Evolutionary conservation across 64 coral and sea anemone genomes (phyloP).

Genomic region (Astreopora myriophthalma): DNA sequence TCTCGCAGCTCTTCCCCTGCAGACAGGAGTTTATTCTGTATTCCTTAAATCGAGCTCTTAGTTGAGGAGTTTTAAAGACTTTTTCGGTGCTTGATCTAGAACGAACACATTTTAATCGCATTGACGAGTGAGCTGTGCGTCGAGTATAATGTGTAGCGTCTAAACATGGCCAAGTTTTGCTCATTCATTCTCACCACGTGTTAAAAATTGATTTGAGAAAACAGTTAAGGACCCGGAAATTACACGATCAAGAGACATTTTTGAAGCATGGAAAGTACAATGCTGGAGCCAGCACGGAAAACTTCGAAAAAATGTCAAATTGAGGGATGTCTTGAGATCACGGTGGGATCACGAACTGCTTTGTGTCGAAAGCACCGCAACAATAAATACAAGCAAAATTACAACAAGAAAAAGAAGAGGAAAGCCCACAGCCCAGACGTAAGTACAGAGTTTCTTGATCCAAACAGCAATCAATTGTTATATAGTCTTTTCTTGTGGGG

Average conservation of each 20-base stretch:
- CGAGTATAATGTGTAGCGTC: no score
- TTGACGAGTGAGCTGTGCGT: background rate
- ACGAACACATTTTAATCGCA: background rate
- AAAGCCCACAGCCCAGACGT: conserved; percentile 83
- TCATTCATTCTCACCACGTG: conserved; percentile 78
- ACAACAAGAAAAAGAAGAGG: conserved; percentile 94
- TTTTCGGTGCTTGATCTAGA: background rate
- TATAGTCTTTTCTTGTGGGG: background rate
- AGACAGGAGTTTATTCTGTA: background rate
- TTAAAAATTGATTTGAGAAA: conserved; percentile 43
- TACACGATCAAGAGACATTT: background rate
- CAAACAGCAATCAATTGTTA: background rate
- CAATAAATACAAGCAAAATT: conserved; percentile 99
- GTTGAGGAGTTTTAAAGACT: background rate
- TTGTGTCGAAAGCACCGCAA: conserved; percentile 97
- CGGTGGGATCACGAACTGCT: conserved; percentile 78
- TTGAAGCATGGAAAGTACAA: conserved; percentile 52
- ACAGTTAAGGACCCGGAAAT: conserved; percentile 10
- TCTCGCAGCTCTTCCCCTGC: background rate
- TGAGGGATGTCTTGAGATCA: conserved; percentile 88
- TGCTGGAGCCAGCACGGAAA: conserved; percentile 9
- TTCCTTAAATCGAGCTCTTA: conserved; percentile 9
- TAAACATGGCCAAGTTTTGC: conserved; percentile 3
- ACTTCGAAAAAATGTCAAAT: conserved; percentile 91
- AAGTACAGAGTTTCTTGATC: background rate